Conservation (phyloP, 2,113 vertebrate genomes). For the Cyprinus carpio region DNA sequence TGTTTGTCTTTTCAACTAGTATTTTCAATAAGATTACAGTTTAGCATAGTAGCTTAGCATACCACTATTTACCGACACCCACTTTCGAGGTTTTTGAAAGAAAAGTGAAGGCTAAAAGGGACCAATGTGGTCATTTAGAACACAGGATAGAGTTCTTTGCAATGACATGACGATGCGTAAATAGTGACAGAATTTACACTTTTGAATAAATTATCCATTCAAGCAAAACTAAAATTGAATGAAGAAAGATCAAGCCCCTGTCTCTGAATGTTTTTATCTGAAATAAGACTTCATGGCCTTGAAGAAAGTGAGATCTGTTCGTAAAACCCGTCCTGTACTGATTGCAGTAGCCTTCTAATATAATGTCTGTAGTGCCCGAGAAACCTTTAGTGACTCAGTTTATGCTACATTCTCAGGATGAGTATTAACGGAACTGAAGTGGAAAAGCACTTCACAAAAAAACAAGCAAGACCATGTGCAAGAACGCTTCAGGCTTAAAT, state of each 20-base stretch:
- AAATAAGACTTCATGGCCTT: neutral
- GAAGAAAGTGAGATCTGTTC: neutral
- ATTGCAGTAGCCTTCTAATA: neutral
- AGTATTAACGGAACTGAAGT: neutral
- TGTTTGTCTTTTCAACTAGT: neutral
- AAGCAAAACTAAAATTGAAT: too few species aligned
- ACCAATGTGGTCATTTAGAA: too few species aligned
- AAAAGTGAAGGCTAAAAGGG: too few species aligned
- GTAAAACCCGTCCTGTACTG: neutral
- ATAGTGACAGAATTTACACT: too few species aligned
- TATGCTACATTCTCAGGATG: neutral
- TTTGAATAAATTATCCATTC: too few species aligned
- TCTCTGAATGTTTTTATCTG: neutral
- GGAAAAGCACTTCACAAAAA: constrained; percentile 4
- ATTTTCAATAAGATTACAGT: neutral
- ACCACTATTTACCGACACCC: too few species aligned
- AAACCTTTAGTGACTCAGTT: neutral
- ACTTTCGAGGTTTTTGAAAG: too few species aligned
- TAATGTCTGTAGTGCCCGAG: too few species aligned
- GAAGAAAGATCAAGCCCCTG: too few species aligned
- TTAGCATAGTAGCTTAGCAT: neutral
- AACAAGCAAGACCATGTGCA: neutral
- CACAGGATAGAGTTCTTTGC: too few species aligned
- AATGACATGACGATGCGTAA: too few species aligned
- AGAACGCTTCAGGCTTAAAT: neutral